Base-by-base conservation (phyloP, 1,140 invertebrate species). In the Heterodera carotae region DNA sequence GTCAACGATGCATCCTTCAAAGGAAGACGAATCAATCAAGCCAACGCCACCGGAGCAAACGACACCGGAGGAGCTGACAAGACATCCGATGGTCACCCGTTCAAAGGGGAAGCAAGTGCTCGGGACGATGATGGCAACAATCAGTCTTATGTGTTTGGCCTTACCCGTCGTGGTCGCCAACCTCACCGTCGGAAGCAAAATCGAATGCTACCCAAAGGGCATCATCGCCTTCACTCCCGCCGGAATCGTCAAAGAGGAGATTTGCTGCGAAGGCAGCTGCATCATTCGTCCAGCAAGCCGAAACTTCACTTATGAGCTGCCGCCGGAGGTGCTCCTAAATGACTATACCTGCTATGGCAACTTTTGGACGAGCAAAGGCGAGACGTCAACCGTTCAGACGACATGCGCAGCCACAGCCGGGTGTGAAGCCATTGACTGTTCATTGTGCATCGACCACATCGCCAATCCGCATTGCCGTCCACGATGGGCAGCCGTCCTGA, bases 81-180 rank as follows among this genome's bases (percentile, higher is more conserved):
- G 3, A 2, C 68, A 69, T 15, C 68, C 68, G 2, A 69, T 69
- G 68, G 12, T 34, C 48, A 69, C 68, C n/a, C 39, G 68, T 25
- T 33, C 68, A 4, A 69, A 69, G 27, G 10, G 8, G 8, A 22
- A 25, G 36, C 0, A 34, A 2, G n/a, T 22, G 8, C 8, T 31
- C 1, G 10, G 39, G 1, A 10, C 8, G 0, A 33, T 8, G 0
- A 6, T 36, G 10, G 29, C 53, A 12, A 6, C 34, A 12, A 29
- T 69, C 5, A 27, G 53, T 25, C n/a, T 48, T 2, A 2, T 27
- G 2, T 2, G 5, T 2, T 27, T 8, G 1, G 10, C 68, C 68
- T 27, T 8, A 53, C 2, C 12, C 29, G 6, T 6, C 25, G 12
- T 27, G 12, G 31, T 7, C 3, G 53, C 4, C 66, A 33, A 69